These are phyloP conservation scores for cattle (Bos taurus) DNA, from an alignment of 2,113 vertebrate genomes.

Conservation along the genomic window DNA sequence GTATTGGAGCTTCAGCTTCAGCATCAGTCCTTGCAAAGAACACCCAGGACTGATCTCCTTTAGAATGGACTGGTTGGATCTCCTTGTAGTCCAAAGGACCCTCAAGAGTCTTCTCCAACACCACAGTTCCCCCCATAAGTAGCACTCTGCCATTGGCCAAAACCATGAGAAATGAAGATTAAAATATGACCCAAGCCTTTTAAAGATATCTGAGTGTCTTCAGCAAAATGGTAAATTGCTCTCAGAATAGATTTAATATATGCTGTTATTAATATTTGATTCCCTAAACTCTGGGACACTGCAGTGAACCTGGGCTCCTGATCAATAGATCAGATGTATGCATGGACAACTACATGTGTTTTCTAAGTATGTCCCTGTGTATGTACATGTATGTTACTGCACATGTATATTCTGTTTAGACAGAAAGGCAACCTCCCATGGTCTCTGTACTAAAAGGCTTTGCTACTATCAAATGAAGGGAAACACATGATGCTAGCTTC, in stretches of 20 bases:
- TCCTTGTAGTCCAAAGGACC: neutral
- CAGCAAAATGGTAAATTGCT: neutral
- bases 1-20: neutral
- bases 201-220: neutral
- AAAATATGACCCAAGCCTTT: neutral
- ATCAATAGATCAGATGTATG: neutral
- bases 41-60: neutral
- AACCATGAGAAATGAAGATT: neutral
- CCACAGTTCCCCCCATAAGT: neutral
- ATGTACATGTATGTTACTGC: neutral
- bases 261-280: neutral
- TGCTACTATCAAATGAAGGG: neutral
- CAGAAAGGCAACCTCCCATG: neutral
- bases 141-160: neutral
- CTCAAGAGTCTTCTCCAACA: neutral
- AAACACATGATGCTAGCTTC: neutral
- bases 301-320: neutral
- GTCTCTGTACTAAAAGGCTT: neutral
- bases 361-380: neutral
- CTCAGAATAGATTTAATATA: neutral
- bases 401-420: neutral
- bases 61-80: neutral
- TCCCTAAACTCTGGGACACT: neutral
- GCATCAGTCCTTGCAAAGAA: neutral
- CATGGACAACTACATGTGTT: neutral